Evolutionary conservation across 2,888 invertebrate genomes (phyloP).

Genomic region (Cecidostiba fungosa): DNA sequence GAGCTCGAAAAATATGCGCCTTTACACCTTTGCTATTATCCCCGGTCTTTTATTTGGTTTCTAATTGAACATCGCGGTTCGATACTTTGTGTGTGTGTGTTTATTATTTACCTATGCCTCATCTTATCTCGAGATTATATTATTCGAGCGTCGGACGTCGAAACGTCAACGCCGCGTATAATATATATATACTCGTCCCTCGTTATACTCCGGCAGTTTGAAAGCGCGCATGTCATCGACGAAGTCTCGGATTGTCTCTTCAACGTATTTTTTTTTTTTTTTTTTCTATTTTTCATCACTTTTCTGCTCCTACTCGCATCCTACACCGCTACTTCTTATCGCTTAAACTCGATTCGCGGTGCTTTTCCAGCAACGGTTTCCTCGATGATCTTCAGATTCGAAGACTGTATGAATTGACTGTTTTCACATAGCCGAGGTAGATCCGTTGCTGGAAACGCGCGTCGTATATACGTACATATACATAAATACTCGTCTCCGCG

Average conservation of each 20-base stretch:
- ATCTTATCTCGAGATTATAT: background rate
- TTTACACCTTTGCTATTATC: background rate
- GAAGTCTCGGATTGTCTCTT: slow-evolving; percentile 80
- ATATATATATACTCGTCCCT: background rate
- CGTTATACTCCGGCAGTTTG: background rate
- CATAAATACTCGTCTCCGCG: background rate
- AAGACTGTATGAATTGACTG: background rate
- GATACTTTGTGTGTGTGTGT: background rate
- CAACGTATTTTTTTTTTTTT: slow-evolving; percentile 68
- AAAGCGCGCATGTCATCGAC: slow-evolving; percentile 70
- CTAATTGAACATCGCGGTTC: slow-evolving; percentile 15
- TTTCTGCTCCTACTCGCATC: background rate
- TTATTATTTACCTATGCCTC: background rate
- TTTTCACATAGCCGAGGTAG: background rate
- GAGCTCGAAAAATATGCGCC: slow-evolving; percentile 40
- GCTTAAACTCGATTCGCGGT: slow-evolving; percentile 4
- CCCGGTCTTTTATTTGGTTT: slow-evolving; percentile 6
- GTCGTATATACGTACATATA: background rate
- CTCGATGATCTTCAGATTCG: background rate
- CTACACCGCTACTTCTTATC: background rate
- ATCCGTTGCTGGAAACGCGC: background rate
- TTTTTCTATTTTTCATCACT: slow-evolving; percentile 41
- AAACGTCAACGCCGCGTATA: background rate
- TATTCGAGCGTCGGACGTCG: background rate
- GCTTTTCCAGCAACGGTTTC: background rate